Evolutionary conservation across 2,113 vertebrate genomes (phyloP).

Genomic region (Callithrix jacchus): DNA sequence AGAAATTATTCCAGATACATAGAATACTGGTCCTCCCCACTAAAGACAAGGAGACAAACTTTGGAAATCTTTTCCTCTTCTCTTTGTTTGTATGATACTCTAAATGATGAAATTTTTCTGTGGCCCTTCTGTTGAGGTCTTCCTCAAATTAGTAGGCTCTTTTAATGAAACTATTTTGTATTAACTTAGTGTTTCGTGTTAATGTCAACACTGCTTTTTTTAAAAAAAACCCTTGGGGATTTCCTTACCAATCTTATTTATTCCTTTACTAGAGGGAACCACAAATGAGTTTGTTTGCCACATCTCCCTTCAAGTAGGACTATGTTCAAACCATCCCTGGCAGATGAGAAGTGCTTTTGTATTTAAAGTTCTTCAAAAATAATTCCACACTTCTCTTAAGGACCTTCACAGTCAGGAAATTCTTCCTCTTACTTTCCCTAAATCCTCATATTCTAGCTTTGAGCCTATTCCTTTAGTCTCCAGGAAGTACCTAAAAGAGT

Average conservation of each 20-base stretch:
- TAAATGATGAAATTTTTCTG: constrained; percentile 35
- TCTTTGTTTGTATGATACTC: constrained; percentile 1
- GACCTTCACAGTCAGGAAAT: background rate
- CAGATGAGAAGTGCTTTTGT: constrained; percentile 20
- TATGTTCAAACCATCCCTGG: background rate
- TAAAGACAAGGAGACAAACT: background rate
- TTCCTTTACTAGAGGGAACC: background rate
- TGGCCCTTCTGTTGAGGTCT: background rate
- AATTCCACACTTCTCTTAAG: constrained; percentile 9
- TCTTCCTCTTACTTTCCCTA: constrained; percentile 20
- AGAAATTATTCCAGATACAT: background rate
- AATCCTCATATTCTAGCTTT: background rate
- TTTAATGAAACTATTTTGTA: background rate
- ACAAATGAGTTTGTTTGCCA: background rate
- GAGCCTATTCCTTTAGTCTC: background rate
- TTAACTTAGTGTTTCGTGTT: constrained; percentile 32
- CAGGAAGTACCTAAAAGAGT: background rate
- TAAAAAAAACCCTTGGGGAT: background rate
- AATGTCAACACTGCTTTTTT: background rate
- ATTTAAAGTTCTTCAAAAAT: constrained; percentile 40
- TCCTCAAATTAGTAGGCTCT: constrained; percentile 29
- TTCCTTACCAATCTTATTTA: background rate
- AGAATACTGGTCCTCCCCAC: background rate
- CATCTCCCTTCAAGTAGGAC: background rate
- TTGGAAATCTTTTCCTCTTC: constrained; percentile 19